Evolutionary conservation across 2,888 invertebrate species (phyloP).

Genomic region (Protonemura montana): DNA sequence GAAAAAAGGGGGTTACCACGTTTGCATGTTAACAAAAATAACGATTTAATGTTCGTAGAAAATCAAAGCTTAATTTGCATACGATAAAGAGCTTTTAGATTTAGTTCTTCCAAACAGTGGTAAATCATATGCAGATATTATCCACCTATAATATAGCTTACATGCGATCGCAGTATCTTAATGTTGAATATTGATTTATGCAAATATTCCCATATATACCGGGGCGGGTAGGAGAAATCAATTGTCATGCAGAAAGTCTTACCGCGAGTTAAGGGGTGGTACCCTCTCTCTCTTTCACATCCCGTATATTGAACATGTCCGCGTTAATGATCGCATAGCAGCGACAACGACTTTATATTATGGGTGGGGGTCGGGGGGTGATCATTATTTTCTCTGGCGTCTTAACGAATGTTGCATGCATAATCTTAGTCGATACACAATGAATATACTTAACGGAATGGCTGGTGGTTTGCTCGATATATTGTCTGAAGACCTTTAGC

Average conservation of each 20-base stretch:
- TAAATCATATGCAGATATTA: conserved; percentile 39
- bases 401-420: conserved; percentile 4
- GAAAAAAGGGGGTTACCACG: background rate
- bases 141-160: background rate
- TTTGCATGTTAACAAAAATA: conserved; percentile 39
- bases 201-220: background rate
- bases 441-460: background rate
- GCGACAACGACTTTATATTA: background rate
- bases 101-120: conserved; percentile 38
- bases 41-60: conserved; percentile 38
- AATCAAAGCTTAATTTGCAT: conserved; percentile 40
- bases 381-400: conserved; percentile 2
- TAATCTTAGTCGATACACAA: background rate
- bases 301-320: background rate
- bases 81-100: conserved; percentile 40
- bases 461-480: background rate
- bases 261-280: background rate
- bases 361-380: background rate
- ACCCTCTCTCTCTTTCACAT: background rate
- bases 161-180: conserved; percentile 38
- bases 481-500: background rate
- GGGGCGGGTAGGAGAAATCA: conserved; percentile 9
- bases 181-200: conserved; percentile 35
- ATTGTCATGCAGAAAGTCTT: background rate
- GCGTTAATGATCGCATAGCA: background rate